Evolutionary conservation across 2,888 invertebrate species (phyloP).

Genomic region (Catocala sponsa): DNA sequence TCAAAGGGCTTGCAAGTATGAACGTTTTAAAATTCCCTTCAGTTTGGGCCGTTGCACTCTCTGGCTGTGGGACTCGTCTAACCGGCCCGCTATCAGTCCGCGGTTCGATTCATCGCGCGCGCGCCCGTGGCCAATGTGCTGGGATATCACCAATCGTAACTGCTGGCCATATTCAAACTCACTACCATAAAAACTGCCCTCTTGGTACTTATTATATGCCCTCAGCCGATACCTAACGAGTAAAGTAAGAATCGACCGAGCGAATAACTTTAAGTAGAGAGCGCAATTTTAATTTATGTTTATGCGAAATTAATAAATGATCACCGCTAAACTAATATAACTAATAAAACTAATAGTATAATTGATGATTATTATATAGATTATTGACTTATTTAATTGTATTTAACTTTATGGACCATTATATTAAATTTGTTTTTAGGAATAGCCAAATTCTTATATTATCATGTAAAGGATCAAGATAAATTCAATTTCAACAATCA

Average conservation of each 20-base stretch:
- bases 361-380: too few species aligned
- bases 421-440: too few species aligned
- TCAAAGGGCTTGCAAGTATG: constrained; percentile 79
- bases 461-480: too few species aligned
- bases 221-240: constrained; percentile 4
- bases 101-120: constrained; percentile 83
- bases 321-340: too few species aligned
- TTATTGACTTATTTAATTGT: too few species aligned
- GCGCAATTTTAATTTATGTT: not conserved
- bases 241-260: constrained; percentile 4
- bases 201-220: constrained; percentile 15
- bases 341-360: too few species aligned
- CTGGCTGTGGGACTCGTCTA: constrained; percentile 81
- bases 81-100: constrained; percentile 86
- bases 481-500: too few species aligned
- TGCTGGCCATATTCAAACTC: constrained; percentile 69
- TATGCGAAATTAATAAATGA: not conserved
- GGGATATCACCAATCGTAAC: constrained; percentile 80
- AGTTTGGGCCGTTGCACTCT: constrained; percentile 87
- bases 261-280: not conserved
- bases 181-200: constrained; percentile 55
- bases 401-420: too few species aligned
- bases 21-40: constrained; percentile 84
- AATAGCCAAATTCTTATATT: too few species aligned
- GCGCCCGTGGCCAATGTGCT: constrained; percentile 72